Evolutionary conservation across 2,113 vertebrate genomes (phyloP).

Genomic region (Crotalus horridus): DNA sequence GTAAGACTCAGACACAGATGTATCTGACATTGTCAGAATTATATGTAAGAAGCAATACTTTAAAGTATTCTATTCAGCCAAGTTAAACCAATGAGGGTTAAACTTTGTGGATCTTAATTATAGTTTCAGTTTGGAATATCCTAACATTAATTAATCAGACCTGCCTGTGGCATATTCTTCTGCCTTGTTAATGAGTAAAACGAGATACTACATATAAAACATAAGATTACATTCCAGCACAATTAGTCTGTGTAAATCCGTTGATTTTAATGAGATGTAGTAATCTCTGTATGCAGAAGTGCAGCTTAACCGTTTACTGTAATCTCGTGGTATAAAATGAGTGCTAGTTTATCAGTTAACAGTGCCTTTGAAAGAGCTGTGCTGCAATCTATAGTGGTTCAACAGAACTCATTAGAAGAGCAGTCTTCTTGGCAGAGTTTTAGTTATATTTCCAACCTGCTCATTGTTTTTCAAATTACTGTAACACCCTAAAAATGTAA

Average conservation of each 20-base stretch:
- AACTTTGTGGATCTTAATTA: neutral
- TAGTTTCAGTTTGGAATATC: neutral
- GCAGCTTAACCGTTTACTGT: constrained; percentile 33
- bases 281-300: neutral
- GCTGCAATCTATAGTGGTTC: constrained; percentile 73
- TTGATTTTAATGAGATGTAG: neutral
- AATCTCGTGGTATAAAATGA: constrained; percentile 52
- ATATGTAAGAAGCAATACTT: constrained; percentile 29
- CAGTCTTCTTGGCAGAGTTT: constrained; percentile 75
- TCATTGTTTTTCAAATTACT: constrained; percentile 79
- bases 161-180: neutral
- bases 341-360: constrained; percentile 63
- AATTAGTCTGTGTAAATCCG: neutral
- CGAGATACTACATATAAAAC: constrained; percentile 15
- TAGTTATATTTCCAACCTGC: constrained; percentile 74
- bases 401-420: constrained; percentile 73
- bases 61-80: neutral
- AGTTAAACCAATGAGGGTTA: neutral
- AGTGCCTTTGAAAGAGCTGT: constrained; percentile 69
- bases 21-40: neutral
- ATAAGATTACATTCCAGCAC: constrained; percentile 15
- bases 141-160: neutral
- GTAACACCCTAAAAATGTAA: constrained; percentile 85
- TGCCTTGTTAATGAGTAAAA: neutral
- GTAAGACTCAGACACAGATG: neutral